phyloP scores from a whole-genome alignment of 92 coral and sea anemone genomes.

The Parazoanthus atlanticus region DNA sequence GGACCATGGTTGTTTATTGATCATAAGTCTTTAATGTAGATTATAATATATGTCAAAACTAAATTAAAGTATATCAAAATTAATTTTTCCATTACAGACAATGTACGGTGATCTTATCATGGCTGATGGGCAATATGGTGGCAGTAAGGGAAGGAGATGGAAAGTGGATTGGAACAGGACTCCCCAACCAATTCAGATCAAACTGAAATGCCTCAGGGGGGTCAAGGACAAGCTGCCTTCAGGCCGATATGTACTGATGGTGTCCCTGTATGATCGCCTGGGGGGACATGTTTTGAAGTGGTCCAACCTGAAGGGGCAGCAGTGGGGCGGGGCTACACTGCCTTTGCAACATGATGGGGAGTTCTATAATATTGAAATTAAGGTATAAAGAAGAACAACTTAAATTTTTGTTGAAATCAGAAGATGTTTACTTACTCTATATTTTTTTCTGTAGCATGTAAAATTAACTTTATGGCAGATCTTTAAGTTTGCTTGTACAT shows the following conservation, averaged over 20 bases:
- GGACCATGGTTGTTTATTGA: too few relatives aligned
- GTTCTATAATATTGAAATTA: constrained; percentile 91
- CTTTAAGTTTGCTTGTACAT: too few relatives aligned
- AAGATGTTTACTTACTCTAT: too few relatives aligned
- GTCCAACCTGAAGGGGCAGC: constrained; percentile 99
- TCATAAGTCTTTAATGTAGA: too few relatives aligned
- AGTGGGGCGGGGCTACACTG: constrained; percentile 99
- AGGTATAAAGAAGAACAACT: constrained; percentile 58
- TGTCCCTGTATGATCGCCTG: constrained; percentile 95
- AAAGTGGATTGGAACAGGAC: constrained; percentile 99
- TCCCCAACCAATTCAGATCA: constrained; percentile 97
- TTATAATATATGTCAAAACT: too few relatives aligned
- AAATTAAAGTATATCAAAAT: too few relatives aligned
- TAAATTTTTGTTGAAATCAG: too few relatives aligned
- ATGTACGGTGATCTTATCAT: constrained; percentile 96
- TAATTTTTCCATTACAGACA: constrained; percentile 58
- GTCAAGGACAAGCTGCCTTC: constrained; percentile 96
- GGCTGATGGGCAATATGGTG: constrained; percentile 99
- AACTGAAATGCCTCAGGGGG: constrained; percentile 92
- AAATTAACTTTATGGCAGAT: too few relatives aligned
- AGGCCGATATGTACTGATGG: constrained; percentile 98
- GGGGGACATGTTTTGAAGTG: constrained; percentile 99
- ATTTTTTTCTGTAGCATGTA: too few relatives aligned
- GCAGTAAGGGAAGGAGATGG: constrained; percentile 98
- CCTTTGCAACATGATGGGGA: constrained; percentile 99